Conservation (phyloP, 2,797 vertebrate species). For the Halcyon chelicuti region DNA sequence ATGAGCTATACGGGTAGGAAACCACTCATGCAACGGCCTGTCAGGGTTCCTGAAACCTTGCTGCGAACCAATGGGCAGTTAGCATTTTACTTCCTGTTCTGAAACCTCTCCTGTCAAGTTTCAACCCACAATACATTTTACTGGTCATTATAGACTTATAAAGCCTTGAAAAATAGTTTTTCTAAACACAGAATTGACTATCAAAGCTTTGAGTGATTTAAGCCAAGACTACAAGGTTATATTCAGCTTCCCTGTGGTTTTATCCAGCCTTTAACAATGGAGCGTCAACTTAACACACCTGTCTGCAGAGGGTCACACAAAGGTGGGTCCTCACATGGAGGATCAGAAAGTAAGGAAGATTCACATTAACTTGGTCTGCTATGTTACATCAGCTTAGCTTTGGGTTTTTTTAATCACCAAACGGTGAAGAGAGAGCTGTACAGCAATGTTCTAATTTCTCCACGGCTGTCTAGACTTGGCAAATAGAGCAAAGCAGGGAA, state of each 20-base stretch:
- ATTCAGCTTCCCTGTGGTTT: neutral
- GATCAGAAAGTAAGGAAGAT: constrained; percentile 33
- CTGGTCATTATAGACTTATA: neutral
- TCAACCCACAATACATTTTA: neutral
- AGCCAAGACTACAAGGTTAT: neutral
- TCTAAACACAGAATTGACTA: neutral
- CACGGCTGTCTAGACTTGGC: constrained; percentile 74
- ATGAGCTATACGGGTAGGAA: neutral
- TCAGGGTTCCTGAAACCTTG: neutral
- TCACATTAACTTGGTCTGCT: constrained; percentile 46
- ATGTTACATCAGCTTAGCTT: neutral
- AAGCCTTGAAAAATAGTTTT: neutral
- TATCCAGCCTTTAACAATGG: neutral
- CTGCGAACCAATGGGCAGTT: neutral
- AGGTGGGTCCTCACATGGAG: neutral
- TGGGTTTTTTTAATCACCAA: constrained; percentile 52
- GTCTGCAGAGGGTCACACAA: neutral
- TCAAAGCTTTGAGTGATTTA: neutral
- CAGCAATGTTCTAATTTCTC: neutral
- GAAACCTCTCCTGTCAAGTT: neutral
- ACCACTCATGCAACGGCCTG: neutral
- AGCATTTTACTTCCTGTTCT: neutral
- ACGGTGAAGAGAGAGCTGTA: constrained; percentile 64
- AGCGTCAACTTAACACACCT: neutral
- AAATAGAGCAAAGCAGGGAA: constrained; percentile 65